Evolutionary conservation across 2,888 invertebrate species (phyloP), one percentile per base, ranked within the genome.

Genomic region (Chrysotoxum bicinctum): DNA sequence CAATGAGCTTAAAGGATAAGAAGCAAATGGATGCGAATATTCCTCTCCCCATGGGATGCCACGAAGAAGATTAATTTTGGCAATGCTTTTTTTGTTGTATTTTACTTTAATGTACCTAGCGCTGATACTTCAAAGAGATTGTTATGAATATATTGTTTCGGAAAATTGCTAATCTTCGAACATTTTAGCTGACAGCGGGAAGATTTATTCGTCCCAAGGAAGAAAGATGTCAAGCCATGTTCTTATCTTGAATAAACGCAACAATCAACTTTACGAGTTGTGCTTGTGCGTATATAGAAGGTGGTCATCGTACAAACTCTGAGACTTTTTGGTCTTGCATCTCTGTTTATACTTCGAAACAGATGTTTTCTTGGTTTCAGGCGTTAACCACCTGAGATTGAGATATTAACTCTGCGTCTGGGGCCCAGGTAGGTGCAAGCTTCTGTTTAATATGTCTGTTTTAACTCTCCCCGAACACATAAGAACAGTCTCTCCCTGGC

Each of bases 1-100:
- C 84, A 84, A 84, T 84, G 84, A 84, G 84, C 84, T 84, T 84
- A 84, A 75, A 79, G 84, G 84, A 84, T 84, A 80, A 84, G 74
- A 84, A 80, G 68, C 70, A 84, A 84, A 84, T 76, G 84, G 84
- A 84, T 76, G 74, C 58, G 75, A 79, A 56, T 56, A 66, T 54
- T 70, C 66, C 14, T 16, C 54, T 23, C 19, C 58, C 37, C 64
- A n/a, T 54, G 64, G 52, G 66, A 66, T 21, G 52, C n/a, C 14
- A 69, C 48, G 56, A 48, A 56, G 66, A 52, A 76, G 68, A 73
- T 78, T 83, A 66, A 62, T 78, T 68, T 80, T 54, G 60, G 48
- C 32, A 64, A 72, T 52, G 56, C 66, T 58, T 60, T 58, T 66
- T 43, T 35, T 32, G 19, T 62, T 35, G 5, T 35, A 8, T 54